Conservation (phyloP, 1,140 invertebrate species). For the Lepidurus couesii region DNA sequence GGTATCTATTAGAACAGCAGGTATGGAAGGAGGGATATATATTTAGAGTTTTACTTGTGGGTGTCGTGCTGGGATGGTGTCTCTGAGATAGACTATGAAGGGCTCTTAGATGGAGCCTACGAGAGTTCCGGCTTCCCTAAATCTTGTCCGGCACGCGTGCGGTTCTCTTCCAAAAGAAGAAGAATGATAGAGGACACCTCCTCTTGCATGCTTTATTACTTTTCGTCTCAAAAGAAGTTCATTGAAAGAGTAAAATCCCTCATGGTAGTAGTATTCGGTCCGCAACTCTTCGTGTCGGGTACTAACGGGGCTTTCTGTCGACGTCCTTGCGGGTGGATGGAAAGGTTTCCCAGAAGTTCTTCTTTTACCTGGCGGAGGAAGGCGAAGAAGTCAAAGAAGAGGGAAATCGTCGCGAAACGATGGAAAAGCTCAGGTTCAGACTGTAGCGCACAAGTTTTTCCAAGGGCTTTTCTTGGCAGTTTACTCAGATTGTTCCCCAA, state of each 20-base stretch:
- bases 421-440: no score
- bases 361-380: neutral
- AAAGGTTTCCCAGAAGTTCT: neutral
- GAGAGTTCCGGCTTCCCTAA: neutral
- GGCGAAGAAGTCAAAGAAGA: no score
- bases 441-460: no score
- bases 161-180: neutral
- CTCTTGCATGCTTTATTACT: neutral
- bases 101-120: neutral
- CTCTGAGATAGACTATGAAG: neutral
- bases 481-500: no score
- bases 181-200: neutral
- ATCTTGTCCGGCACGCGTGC: conserved; percentile 17
- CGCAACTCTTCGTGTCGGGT: neutral
- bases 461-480: no score
- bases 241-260: neutral
- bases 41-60: neutral
- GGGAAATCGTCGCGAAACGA: no score
- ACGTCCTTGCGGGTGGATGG: neutral
- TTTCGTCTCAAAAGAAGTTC: neutral
- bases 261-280: neutral
- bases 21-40: no score
- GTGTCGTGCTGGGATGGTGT: neutral
- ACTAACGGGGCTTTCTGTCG: neutral
- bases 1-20: no score